Evolutionary conservation across 2,113 vertebrate genomes (phyloP).

Genomic region (Scomber scombrus): DNA sequence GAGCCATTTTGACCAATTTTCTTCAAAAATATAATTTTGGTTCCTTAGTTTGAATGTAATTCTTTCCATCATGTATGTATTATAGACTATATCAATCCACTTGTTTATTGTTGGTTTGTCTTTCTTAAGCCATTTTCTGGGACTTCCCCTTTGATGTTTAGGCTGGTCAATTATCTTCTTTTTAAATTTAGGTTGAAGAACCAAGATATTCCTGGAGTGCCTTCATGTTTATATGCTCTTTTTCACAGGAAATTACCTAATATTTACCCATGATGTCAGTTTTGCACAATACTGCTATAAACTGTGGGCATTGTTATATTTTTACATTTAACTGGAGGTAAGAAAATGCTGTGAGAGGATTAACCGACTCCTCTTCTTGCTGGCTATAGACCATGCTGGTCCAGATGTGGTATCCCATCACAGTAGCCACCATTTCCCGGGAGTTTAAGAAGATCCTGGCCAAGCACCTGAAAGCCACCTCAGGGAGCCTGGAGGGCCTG

Average conservation of each 20-base stretch:
- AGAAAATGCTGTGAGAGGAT: no score
- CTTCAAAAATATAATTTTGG: no score
- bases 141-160: background rate
- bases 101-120: no score
- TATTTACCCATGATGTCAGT: background rate
- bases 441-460: constrained; percentile 87
- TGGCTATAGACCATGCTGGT: constrained; percentile 82
- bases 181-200: background rate
- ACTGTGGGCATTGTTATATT: no score
- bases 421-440: constrained; percentile 85
- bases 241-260: background rate
- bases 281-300: background rate
- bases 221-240: background rate
- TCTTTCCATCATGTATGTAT: no score
- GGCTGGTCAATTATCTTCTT: background rate
- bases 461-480: constrained; percentile 83
- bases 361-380: background rate
- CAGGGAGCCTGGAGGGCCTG: constrained; percentile 82
- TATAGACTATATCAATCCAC: no score
- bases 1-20: no score
- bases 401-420: constrained; percentile 88
- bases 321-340: no score
- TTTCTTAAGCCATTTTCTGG: no score
- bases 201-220: no score
- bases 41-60: no score